phyloP scores from a whole-genome alignment of 2,113 vertebrate genomes.

The Nesogale talazaci region DNA sequence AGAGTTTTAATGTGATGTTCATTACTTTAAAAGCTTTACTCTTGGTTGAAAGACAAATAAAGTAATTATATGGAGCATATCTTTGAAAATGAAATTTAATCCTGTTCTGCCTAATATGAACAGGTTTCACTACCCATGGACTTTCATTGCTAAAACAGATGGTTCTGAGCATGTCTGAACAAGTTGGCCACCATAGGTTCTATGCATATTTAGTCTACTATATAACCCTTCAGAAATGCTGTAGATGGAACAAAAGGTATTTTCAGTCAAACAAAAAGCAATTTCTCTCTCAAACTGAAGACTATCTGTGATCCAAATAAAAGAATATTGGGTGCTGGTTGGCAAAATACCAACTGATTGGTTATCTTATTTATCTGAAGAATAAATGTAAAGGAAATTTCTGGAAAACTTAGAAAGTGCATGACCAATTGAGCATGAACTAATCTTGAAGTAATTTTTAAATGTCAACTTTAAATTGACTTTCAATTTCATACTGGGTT shows the following conservation, averaged over 20 bases:
- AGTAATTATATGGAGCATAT: background rate
- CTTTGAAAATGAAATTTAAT: background rate
- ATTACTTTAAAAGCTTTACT: background rate
- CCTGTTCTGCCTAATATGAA: background rate
- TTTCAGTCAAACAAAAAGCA: background rate
- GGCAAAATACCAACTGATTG: too few species aligned
- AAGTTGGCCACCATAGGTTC: background rate
- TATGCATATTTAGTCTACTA: background rate
- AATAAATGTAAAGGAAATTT: too few species aligned
- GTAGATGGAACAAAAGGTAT: background rate
- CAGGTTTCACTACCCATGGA: background rate
- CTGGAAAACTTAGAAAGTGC: too few species aligned
- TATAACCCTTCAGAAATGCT: background rate
- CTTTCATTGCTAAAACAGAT: background rate
- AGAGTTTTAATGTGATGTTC: constrained; percentile 2
- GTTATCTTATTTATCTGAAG: too few species aligned
- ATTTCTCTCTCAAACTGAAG: background rate
- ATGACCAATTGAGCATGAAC: too few species aligned
- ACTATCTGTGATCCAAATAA: background rate
- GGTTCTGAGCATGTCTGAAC: background rate
- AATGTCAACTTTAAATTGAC: too few species aligned
- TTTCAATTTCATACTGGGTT: too few species aligned
- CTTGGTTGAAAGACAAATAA: background rate
- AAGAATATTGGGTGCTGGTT: background rate
- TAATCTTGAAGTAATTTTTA: too few species aligned